Evolutionary conservation across 2,797 vertebrate species (phyloP).

Genomic region (Moxostoma hubbsi): DNA sequence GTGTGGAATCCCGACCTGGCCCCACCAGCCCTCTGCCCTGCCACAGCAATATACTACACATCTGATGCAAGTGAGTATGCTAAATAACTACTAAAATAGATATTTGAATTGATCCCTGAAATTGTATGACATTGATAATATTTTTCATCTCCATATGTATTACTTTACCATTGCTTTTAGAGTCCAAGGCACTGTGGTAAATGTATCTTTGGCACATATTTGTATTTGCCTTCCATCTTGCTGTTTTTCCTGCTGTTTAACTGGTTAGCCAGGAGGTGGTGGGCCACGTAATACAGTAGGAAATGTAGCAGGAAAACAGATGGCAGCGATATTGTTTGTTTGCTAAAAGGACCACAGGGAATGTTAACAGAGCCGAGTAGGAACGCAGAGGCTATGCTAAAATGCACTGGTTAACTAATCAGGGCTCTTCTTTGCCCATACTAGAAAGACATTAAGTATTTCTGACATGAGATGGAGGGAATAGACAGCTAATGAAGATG

Average conservation of each 20-base stretch:
- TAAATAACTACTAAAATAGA: no score
- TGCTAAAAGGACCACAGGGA: constrained; percentile 55
- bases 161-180: constrained; percentile 2
- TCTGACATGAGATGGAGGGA: constrained; percentile 61
- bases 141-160: neutral
- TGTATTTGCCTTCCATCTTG: constrained; percentile 11
- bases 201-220: constrained; percentile 21
- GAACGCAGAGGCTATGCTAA: constrained; percentile 30
- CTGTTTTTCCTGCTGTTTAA: constrained; percentile 48
- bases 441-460: constrained; percentile 59
- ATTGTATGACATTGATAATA: no score
- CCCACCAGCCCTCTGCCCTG: no score
- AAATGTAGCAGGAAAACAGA: constrained; percentile 60
- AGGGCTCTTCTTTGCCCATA: constrained; percentile 32
- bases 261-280: constrained; percentile 35
- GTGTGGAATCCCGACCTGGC: no score
- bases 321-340: constrained; percentile 64
- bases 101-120: no score
- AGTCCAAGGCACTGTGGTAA: constrained; percentile 6
- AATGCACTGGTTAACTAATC: constrained; percentile 61
- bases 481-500: constrained; percentile 66
- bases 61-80: no score
- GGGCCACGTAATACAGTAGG: constrained; percentile 48
- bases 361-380: constrained; percentile 40
- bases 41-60: no score